Evolutionary conservation across 2,888 invertebrate species (phyloP), one percentile per base, ranked within the genome.

Genomic region (Drosophila neotestacea): DNA sequence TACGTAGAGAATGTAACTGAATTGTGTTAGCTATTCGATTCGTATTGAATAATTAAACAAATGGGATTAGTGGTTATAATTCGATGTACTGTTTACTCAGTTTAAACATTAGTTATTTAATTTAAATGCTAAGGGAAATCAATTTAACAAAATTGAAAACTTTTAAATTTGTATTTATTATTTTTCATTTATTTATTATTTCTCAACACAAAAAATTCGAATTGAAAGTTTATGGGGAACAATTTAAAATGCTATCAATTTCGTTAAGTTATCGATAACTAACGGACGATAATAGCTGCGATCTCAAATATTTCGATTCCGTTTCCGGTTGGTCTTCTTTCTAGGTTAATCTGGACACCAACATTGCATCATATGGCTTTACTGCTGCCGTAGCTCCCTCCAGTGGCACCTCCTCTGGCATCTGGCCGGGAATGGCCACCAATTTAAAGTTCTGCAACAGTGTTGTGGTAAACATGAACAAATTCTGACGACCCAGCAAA

Each of bases 301-400:
- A 48, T 48, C 9, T 32, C 7, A 7, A 6, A 4, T 16, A 3
- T 41, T 41, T n/a, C 44, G n/a, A 27, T 27, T 44, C 11, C 11
- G 6, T 28, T 28, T 27, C 6, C 3, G 5, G 27, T 28, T 44
- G 4, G 2, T 6, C 9, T 22, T 42, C 42, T 58, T 1, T 22
- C 22, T 54, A 73, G 1, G 16, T 6, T 13, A 46, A 65, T n/a
- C 95, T 93, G 6, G 94, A 93, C 2, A 94, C 93, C 22, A 97
- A 93, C 36, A 95, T 91, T 1, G 96, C 96, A 76, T 94, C 94
- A 85, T 95, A 97, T 0, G 96, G 96, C 38, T 95, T 94, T 0
- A 96, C 95, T 1, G 95, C 94, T 0, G 96, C 95, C 0, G 97
- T 97, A 0, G 96, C 96, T 0, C 97, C 97, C 87, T 97, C 97